Percentiles rank a stretch among this genome's conserved stretches.
These are phyloP conservation scores for Catonia carolina DNA, from an alignment of 2,888 invertebrate species.

Conservation along the genomic window DNA sequence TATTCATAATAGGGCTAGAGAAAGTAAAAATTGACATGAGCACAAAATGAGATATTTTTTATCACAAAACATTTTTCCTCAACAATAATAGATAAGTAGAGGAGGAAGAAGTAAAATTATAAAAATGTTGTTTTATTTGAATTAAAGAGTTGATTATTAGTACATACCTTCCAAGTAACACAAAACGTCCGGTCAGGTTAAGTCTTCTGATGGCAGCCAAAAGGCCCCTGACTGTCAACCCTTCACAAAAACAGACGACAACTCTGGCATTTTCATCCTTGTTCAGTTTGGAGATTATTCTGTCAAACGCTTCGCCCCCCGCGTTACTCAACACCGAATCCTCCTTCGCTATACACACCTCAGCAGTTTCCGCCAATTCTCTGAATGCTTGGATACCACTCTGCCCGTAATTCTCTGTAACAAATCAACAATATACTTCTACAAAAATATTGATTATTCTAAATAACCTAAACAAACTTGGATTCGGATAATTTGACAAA, in stretches of 20 bases:
- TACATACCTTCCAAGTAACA: conserved; percentile 59
- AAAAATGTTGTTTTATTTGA: too few relatives aligned
- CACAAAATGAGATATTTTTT: too few relatives aligned
- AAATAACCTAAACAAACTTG: too few relatives aligned
- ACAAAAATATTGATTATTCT: too few relatives aligned
- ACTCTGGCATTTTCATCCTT: conserved; percentile 52
- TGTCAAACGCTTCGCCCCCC: conserved; percentile 50
- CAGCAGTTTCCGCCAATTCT: conserved; percentile 56
- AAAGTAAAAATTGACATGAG: too few relatives aligned
- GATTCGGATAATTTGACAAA: background rate
- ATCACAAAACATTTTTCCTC: too few relatives aligned
- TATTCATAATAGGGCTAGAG: too few relatives aligned
- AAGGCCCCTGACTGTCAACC: conserved; percentile 59
- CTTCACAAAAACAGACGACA: conserved; percentile 74
- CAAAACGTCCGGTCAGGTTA: conserved; percentile 52
- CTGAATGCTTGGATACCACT: conserved; percentile 69
- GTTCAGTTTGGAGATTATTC: conserved; percentile 49
- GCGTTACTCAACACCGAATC: conserved; percentile 56
- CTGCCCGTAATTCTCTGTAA: conserved; percentile 68
- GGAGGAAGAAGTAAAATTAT: too few relatives aligned
- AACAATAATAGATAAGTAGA: too few relatives aligned
- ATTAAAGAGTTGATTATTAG: too few relatives aligned
- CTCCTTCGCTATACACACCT: conserved; percentile 65
- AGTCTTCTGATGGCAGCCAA: conserved; percentile 53
- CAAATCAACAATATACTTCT: conserved; percentile 27